Evolutionary conservation across 2,797 vertebrate species (phyloP).

Genomic region (Cichlasoma orientale): DNA sequence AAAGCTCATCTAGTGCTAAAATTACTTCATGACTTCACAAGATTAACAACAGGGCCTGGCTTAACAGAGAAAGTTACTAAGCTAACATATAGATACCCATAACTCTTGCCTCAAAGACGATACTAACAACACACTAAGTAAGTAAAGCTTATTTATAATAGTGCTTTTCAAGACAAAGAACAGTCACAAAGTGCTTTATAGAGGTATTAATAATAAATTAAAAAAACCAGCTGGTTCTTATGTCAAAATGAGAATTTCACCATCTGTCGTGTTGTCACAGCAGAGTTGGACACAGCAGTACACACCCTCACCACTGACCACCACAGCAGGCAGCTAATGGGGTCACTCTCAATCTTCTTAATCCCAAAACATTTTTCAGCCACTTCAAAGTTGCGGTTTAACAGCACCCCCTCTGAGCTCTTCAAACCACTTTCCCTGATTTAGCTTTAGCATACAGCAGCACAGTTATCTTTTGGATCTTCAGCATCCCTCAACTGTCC

Average conservation of each 20-base stretch:
- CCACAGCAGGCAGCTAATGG: neutral
- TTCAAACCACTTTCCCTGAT: neutral
- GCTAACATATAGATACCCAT: too few relatives aligned
- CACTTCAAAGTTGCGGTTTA: neutral
- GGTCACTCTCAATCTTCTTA: neutral
- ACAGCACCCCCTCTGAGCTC: fast-evolving
- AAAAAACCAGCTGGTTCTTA: neutral
- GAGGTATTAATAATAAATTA: neutral
- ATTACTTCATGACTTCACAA: too few relatives aligned
- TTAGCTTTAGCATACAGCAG: neutral
- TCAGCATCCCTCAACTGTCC: neutral
- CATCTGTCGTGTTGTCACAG: too few relatives aligned
- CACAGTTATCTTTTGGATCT: neutral
- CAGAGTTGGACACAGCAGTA: neutral
- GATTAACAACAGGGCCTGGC: too few relatives aligned
- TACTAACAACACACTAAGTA: neutral
- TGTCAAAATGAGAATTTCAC: too few relatives aligned
- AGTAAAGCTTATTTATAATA: neutral
- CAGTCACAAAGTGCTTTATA: neutral
- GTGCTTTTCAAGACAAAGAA: neutral
- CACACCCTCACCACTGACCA: neutral
- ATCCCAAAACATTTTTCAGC: neutral
- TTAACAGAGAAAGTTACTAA: too few relatives aligned
- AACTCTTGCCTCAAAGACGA: too few relatives aligned
- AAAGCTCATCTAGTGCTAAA: too few relatives aligned